Percentiles rank a stretch among this genome's conserved stretches.
These are phyloP conservation scores for Poecilobothrus nobilitatus DNA, from an alignment of 2,888 invertebrate genomes.

Conservation along the genomic window DNA sequence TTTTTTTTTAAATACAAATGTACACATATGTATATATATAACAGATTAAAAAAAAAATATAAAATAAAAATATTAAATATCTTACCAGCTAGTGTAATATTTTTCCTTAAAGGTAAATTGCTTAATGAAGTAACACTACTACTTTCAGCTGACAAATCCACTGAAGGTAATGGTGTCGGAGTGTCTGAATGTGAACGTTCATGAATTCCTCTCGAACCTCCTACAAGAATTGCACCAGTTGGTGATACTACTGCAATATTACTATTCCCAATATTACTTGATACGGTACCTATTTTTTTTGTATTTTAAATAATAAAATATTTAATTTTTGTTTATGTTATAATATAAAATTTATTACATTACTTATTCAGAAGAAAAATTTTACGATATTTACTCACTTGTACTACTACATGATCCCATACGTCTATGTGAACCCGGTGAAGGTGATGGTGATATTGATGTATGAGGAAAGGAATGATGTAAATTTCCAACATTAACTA, in stretches of 20 bases:
- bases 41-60: too few relatives aligned
- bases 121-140: slow-evolving; percentile 90
- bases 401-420: slow-evolving; percentile 50
- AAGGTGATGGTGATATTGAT: slow-evolving; percentile 40
- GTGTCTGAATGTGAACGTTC: slow-evolving; percentile 87
- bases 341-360: too few relatives aligned
- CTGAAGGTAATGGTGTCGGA: slow-evolving; percentile 71
- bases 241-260: not conserved
- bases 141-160: slow-evolving; percentile 88
- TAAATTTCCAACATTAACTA: slow-evolving; percentile 42
- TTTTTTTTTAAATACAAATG: too few relatives aligned
- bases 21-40: too few relatives aligned
- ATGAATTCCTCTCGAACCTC: slow-evolving; percentile 58
- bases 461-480: slow-evolving; percentile 27
- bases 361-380: not conserved
- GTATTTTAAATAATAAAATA: not conserved
- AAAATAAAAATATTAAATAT: too few relatives aligned
- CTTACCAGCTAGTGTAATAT: slow-evolving; percentile 56
- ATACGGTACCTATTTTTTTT: not conserved
- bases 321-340: too few relatives aligned
- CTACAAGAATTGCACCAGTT: slow-evolving; percentile 25
- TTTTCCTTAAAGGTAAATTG: slow-evolving; percentile 80
- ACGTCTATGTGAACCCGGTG: slow-evolving; percentile 51
- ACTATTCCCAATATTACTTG: not conserved
- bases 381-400: too few relatives aligned